These are phyloP conservation scores for Odontomyia ornata DNA, from an alignment of 2,888 invertebrate species.

Conservation along the genomic window DNA sequence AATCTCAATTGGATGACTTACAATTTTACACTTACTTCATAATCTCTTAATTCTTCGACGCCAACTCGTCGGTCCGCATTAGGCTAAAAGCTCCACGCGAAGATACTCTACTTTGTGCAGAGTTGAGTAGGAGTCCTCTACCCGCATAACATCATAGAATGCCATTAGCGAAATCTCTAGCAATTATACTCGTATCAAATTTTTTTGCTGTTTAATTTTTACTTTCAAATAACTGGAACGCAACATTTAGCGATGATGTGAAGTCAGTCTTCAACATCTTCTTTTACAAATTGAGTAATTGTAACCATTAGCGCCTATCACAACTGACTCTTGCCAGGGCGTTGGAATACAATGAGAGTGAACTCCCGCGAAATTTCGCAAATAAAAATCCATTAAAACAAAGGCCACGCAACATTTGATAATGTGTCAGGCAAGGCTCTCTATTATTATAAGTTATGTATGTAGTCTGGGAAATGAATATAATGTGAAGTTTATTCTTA, in stretches of 20 bases:
- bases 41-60: slow-evolving; percentile 6
- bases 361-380: background rate
- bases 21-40: background rate
- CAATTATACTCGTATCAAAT: slow-evolving; percentile 21
- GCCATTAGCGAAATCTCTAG: slow-evolving; percentile 10
- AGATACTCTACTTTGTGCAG: background rate
- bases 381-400: no score
- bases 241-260: background rate
- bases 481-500: background rate
- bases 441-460: background rate
- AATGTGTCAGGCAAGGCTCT: no score
- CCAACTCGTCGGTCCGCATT: background rate
- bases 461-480: background rate
- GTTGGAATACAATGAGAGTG: background rate
- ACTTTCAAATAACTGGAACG: slow-evolving; percentile 10
- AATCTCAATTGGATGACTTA: background rate
- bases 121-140: background rate
- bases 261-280: slow-evolving; percentile 1
- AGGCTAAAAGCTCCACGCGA: background rate
- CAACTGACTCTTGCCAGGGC: background rate
- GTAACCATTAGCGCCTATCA: background rate
- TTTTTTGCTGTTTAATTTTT: background rate
- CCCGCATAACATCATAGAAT: background rate
- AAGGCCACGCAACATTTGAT: no score
- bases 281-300: background rate